phyloP scores from a whole-genome alignment of 2,888 invertebrate genomes.

The Drosophila peninsularis region DNA sequence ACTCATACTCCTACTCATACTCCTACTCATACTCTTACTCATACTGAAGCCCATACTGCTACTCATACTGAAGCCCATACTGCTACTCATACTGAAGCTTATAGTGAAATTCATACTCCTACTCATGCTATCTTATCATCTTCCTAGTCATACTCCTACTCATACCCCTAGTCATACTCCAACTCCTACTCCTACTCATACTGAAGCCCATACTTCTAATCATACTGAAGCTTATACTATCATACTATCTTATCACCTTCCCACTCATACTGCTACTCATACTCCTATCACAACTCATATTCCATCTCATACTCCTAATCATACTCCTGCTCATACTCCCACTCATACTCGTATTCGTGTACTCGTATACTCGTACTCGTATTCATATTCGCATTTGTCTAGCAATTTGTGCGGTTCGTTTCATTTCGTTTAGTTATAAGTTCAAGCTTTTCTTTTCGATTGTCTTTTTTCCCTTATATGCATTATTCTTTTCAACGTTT shows the following conservation, averaged over 20 bases:
- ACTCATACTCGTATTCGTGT: constrained; percentile 1
- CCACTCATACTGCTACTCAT: constrained; percentile 1
- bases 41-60: background rate
- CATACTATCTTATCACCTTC: too few relatives aligned
- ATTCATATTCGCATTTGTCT: constrained; percentile 26
- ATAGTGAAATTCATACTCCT: background rate
- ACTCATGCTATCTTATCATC: background rate
- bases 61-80: background rate
- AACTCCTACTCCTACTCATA: background rate
- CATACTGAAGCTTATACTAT: background rate
- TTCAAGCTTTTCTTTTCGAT: constrained; percentile 30
- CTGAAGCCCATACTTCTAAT: background rate
- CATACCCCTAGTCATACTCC: background rate
- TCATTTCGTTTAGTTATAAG: constrained; percentile 35
- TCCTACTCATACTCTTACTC: constrained; percentile 7
- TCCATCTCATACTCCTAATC: background rate
- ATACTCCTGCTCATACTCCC: background rate
- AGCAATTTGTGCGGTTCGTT: constrained; percentile 33
- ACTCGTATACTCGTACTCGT: constrained; percentile 7
- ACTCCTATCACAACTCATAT: background rate
- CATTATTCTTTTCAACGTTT: constrained; percentile 18
- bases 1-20: background rate
- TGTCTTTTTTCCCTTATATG: constrained; percentile 18
- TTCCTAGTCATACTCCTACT: background rate
- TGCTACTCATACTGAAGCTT: background rate